Conservation (phyloP, 2,797 vertebrate species). For the Rallus crepitans region DNA sequence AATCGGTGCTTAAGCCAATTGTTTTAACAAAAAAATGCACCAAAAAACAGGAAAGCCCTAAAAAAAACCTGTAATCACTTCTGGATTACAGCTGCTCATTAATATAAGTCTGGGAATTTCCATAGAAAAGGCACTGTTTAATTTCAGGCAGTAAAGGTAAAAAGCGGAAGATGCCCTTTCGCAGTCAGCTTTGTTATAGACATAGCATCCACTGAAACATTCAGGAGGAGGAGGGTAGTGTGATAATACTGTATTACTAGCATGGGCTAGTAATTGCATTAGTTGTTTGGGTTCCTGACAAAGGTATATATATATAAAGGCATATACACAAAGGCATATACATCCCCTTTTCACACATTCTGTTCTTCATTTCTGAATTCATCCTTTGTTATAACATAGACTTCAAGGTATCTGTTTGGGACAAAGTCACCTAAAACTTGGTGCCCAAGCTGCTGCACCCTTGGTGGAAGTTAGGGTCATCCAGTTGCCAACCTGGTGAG, state of each 20-base stretch:
- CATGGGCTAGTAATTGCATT: not conserved
- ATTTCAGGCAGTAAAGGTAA: not conserved
- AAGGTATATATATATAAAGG: not conserved
- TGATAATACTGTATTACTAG: too few relatives aligned
- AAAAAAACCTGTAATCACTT: not conserved
- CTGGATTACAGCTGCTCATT: not conserved
- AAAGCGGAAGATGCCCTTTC: not conserved
- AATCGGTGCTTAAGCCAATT: conserved; percentile 1
- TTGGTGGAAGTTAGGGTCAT: not conserved
- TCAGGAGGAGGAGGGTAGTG: too few relatives aligned
- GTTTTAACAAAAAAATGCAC: not conserved
- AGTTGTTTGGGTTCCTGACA: not conserved
- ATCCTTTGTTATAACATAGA: not conserved
- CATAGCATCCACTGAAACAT: not conserved
- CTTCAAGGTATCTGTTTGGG: not conserved
- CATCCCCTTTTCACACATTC: not conserved
- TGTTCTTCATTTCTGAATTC: not conserved
- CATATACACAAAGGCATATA: not conserved
- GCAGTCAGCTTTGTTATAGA: not conserved
- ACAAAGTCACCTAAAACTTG: not conserved
- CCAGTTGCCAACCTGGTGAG: not conserved
- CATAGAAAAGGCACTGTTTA: not conserved
- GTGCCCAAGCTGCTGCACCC: not conserved
- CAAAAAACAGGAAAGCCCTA: not conserved
- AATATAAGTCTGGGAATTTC: not conserved